A percentile compares a stretch with the other conserved stretches of the same genome.
Conservation (phyloP, 2,797 vertebrate species). For the Dermochelys coriacea region DNA sequence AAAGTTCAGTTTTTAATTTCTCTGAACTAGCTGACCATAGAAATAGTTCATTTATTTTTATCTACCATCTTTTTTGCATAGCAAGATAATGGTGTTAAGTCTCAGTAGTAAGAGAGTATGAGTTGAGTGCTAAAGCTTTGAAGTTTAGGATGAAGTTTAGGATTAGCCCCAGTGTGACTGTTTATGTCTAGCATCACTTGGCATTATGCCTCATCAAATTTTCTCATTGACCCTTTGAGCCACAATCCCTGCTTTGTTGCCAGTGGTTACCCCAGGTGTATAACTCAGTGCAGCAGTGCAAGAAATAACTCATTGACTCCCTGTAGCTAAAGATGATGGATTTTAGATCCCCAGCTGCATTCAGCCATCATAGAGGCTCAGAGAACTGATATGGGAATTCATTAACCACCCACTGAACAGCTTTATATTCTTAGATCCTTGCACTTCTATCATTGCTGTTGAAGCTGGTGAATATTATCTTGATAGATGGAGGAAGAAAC, state of each 20-base stretch:
- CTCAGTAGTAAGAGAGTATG: neutral
- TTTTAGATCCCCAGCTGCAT: constrained; percentile 59
- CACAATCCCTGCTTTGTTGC: neutral
- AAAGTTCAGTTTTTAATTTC: neutral
- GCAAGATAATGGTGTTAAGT: neutral
- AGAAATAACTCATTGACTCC: constrained; percentile 63
- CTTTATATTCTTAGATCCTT: constrained; percentile 10
- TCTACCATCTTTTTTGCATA: neutral
- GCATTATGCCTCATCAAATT: neutral
- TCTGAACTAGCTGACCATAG: neutral
- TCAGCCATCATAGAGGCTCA: constrained; percentile 26
- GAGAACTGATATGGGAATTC: constrained; percentile 60
- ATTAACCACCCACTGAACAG: constrained; percentile 54
- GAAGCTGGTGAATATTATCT: constrained; percentile 52
- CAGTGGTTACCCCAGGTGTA: constrained; percentile 32
- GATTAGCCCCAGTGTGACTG: rapidly evolving
- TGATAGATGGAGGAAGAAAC: constrained; percentile 38
- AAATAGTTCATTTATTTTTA: neutral
- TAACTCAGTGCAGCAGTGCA: constrained; percentile 45
- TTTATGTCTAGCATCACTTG: neutral
- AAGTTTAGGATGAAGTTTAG: neutral
- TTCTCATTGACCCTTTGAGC: neutral
- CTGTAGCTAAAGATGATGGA: constrained; percentile 73
- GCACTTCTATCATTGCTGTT: constrained; percentile 38
- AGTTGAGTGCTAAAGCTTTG: neutral